phyloP scores from a whole-genome alignment of 2,888 invertebrate genomes.

The Heliconius ismenius region DNA sequence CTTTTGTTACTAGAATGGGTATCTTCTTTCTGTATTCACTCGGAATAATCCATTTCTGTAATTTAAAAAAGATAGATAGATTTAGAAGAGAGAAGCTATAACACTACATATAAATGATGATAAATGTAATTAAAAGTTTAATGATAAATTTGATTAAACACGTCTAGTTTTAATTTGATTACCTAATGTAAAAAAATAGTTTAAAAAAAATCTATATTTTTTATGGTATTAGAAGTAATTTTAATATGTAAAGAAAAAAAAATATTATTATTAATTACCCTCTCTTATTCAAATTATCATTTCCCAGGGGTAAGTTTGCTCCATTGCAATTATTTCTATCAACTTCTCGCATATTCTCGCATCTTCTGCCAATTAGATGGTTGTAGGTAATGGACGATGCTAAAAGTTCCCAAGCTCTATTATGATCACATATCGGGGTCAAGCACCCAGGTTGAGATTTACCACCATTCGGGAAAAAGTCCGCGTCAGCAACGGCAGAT shows the following conservation, averaged over 20 bases:
- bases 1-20: slow-evolving; percentile 50
- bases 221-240: not conserved
- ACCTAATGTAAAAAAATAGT: not conserved
- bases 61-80: too few species aligned
- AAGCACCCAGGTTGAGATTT: slow-evolving; percentile 65
- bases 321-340: slow-evolving; percentile 59
- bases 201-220: not conserved
- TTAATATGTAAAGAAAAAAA: not conserved
- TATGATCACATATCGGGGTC: slow-evolving; percentile 61
- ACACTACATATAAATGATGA: not conserved
- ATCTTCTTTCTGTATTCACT: slow-evolving; percentile 50
- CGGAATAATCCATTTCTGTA: slow-evolving; percentile 56
- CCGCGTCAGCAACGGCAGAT: slow-evolving; percentile 73
- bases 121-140: not conserved
- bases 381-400: slow-evolving; percentile 60
- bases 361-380: slow-evolving; percentile 58
- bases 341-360: slow-evolving; percentile 55
- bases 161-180: not conserved
- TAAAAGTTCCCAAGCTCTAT: slow-evolving; percentile 64
- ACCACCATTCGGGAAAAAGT: slow-evolving; percentile 84
- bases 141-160: not conserved
- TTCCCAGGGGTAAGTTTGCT: slow-evolving; percentile 56
- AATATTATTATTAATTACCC: slow-evolving; percentile 51
- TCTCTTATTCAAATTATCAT: slow-evolving; percentile 55
- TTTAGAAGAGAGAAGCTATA: too few species aligned